Percentiles rank a stretch among this genome's conserved stretches.
Evolutionary conservation across 2,888 invertebrate species (phyloP).

Genomic region (Tipula lateralis): DNA sequence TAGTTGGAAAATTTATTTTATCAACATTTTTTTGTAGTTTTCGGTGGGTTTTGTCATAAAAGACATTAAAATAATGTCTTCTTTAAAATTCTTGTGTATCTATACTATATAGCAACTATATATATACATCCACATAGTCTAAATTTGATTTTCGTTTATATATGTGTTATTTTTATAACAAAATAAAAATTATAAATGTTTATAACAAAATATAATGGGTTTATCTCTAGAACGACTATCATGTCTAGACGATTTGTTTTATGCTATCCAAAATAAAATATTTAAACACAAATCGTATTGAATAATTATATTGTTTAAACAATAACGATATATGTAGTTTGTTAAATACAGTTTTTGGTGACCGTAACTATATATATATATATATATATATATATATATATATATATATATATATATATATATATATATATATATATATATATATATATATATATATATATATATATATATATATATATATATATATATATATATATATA

Average conservation of each 20-base stretch:
- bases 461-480: too few species aligned
- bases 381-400: too few species aligned
- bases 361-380: too few species aligned
- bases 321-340: background rate
- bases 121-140: background rate
- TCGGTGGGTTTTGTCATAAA: constrained; percentile 24
- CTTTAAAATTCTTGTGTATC: background rate
- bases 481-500: too few species aligned
- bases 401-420: too few species aligned
- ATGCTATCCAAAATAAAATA: background rate
- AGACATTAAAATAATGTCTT: constrained; percentile 11
- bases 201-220: background rate
- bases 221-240: background rate
- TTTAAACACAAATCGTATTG: too few species aligned
- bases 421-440: too few species aligned
- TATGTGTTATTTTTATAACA: background rate
- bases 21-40: background rate
- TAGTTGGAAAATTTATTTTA: background rate
- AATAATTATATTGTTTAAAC: background rate
- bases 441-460: too few species aligned
- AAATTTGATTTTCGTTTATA: background rate
- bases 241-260: background rate
- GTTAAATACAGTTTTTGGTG: background rate
- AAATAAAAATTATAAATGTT: constrained; percentile 24
- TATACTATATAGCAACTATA: background rate